A percentile compares a stretch with the other conserved stretches of the same genome.
Conservation (phyloP, 2,797 vertebrate species). For the Enteromius viviparus region DNA sequence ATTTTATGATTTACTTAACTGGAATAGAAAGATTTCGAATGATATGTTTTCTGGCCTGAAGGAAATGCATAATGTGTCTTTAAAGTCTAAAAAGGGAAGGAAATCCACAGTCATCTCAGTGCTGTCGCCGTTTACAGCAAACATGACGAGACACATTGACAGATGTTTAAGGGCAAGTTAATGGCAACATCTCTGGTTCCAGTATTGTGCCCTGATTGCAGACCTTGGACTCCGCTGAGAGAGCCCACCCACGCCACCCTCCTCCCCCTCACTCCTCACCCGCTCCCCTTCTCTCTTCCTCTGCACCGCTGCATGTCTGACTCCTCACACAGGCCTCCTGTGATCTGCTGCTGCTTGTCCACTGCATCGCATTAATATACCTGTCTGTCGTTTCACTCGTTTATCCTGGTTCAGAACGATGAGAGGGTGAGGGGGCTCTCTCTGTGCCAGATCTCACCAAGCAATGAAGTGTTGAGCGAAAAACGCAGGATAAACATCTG, state of each 20-base stretch:
- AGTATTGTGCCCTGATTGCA: neutral
- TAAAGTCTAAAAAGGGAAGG: neutral
- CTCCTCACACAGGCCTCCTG: constrained; percentile 68
- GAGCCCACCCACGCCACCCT: constrained; percentile 64
- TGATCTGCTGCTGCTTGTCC: constrained; percentile 62
- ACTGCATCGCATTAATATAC: constrained; percentile 60
- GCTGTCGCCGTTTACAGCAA: neutral
- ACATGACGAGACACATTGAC: neutral
- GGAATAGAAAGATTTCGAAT: neutral
- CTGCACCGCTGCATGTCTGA: constrained; percentile 72
- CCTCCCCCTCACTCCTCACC: constrained; percentile 41
- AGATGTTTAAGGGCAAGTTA: neutral
- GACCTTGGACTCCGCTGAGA: constrained; percentile 37
- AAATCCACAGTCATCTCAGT: neutral
- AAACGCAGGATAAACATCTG: constrained; percentile 81
- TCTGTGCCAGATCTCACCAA: constrained; percentile 18
- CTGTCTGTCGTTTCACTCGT: constrained; percentile 69
- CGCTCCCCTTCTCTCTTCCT: constrained; percentile 59
- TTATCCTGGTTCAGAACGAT: constrained; percentile 76
- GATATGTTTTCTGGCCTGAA: neutral
- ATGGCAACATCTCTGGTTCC: constrained; percentile 2
- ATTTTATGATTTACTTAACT: constrained; percentile 1
- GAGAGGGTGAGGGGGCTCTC: constrained; percentile 33
- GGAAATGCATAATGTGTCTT: neutral
- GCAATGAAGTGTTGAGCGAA: constrained; percentile 45